A percentile compares a stretch with the other conserved stretches of the same genome.
These are phyloP conservation scores for Megathymus violae DNA, from an alignment of 1,140 invertebrate genomes.

Conservation along the genomic window DNA sequence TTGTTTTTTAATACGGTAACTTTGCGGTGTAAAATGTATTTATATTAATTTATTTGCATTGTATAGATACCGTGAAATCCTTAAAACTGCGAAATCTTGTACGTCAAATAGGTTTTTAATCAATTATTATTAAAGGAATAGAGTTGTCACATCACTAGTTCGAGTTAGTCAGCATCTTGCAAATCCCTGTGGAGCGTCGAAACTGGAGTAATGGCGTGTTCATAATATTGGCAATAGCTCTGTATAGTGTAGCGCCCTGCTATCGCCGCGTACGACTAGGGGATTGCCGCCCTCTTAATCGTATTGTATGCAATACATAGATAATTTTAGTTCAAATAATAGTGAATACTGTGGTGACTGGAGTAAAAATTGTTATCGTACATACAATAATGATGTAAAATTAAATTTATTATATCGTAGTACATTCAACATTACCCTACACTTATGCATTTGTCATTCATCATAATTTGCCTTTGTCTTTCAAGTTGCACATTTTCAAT, in stretches of 20 bases:
- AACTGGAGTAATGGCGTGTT: slow-evolving; percentile 57
- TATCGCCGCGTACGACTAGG: slow-evolving; percentile 47
- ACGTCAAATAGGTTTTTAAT: slow-evolving; percentile 36
- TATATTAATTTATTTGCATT: no score
- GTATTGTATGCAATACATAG: slow-evolving; percentile 42
- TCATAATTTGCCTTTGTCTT: no score
- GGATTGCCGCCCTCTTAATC: slow-evolving; percentile 52
- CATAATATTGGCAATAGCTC: slow-evolving; percentile 58
- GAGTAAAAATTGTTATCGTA: neutral
- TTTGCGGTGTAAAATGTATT: no score
- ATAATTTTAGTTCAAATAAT: neutral
- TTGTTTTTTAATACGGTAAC: no score
- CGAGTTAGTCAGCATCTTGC: slow-evolving; percentile 36
- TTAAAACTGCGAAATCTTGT: slow-evolving; percentile 10
- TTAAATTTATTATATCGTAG: no score
- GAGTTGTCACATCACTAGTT: no score
- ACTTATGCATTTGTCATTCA: no score
- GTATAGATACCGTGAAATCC: no score
- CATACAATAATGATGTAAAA: no score
- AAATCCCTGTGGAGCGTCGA: slow-evolving; percentile 44
- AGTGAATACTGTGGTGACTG: neutral
- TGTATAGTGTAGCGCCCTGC: slow-evolving; percentile 46
- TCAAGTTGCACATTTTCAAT: no score
- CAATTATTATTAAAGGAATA: no score
- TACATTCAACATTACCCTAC: no score